Percentiles rank a stretch among this genome's conserved stretches.
Evolutionary conservation across 2,888 invertebrate species (phyloP).

Genomic region (Drosophila subsilvestris): DNA sequence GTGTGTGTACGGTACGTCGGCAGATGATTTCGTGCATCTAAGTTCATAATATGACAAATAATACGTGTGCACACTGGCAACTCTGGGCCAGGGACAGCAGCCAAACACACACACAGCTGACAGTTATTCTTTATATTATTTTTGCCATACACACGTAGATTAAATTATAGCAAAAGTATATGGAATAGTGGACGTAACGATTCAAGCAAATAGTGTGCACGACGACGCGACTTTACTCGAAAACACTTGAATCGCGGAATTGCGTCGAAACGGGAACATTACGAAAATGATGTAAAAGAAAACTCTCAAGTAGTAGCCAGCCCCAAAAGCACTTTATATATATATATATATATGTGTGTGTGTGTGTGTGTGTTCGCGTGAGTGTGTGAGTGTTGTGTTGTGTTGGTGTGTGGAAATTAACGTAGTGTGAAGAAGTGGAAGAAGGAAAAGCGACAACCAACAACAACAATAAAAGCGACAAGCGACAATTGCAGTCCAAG

Average conservation of each 20-base stretch:
- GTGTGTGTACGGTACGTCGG: too few species aligned
- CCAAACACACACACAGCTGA: too few species aligned
- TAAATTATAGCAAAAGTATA: not conserved
- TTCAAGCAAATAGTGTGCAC: not conserved
- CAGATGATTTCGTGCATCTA: too few species aligned
- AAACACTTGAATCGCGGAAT: not conserved
- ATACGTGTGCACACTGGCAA: too few species aligned
- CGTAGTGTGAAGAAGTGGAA: conserved; percentile 61
- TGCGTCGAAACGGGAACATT: not conserved
- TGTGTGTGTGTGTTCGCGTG: conserved; percentile 11
- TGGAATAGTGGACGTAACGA: not conserved
- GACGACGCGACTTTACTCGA: not conserved
- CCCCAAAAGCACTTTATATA: not conserved
- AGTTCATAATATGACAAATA: too few species aligned
- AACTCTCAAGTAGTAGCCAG: conserved; percentile 32
- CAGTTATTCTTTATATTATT: not conserved
- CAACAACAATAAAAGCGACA: conserved; percentile 45
- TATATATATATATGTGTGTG: conserved; percentile 6
- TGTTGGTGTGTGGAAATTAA: conserved; percentile 66
- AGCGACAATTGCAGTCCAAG: conserved; percentile 49
- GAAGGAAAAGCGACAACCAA: conserved; percentile 56
- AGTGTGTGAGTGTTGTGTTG: conserved; percentile 56
- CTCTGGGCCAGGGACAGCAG: too few species aligned
- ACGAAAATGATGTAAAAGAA: conserved; percentile 42
- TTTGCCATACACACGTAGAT: not conserved